Evolutionary conservation across 2,797 vertebrate genomes (phyloP).

Genomic region (Sebastolobus alascanus): DNA sequence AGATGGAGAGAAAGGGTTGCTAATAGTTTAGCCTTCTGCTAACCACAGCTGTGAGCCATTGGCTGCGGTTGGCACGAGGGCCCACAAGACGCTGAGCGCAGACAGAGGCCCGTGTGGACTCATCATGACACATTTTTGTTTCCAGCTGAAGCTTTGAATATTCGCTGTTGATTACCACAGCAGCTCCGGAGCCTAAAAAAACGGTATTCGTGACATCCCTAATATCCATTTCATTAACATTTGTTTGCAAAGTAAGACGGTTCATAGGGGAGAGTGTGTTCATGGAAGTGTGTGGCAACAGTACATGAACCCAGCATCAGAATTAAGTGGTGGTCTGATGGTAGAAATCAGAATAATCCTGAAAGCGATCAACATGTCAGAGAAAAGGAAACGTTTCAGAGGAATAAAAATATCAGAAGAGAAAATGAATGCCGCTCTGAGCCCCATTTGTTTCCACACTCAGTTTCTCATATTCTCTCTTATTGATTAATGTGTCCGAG

Average conservation of each 20-base stretch:
- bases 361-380: no score
- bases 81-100: no score
- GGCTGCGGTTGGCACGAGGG: no score
- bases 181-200: background rate
- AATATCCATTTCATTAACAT: background rate
- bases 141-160: no score
- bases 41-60: no score
- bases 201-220: background rate
- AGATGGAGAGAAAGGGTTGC: no score
- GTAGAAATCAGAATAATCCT: background rate
- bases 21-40: no score
- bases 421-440: background rate
- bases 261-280: background rate
- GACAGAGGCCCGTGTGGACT: no score
- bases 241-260: background rate
- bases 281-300: background rate
- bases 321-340: background rate
- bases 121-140: no score
- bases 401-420: background rate
- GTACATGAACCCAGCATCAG: background rate
- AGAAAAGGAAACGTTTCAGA: background rate
- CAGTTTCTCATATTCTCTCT: background rate
- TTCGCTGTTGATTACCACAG: no score
- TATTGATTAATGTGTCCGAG: conserved; percentile 29
- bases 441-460: background rate